Percentiles rank a stretch among this genome's conserved stretches.
Conservation (phyloP, 2,113 vertebrate genomes). For the Gambusia affinis region DNA sequence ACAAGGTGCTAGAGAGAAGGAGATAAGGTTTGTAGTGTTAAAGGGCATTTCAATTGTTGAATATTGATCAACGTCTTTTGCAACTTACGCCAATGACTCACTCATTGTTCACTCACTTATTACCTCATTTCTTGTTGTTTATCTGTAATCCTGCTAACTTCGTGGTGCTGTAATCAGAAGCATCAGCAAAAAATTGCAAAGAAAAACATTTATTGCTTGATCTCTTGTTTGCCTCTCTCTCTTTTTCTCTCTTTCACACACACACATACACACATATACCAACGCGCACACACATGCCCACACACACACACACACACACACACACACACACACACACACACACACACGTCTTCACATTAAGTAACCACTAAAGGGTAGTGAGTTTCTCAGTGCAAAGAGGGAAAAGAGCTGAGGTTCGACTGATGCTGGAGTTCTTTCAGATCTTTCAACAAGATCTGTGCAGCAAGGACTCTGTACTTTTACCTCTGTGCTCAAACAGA, state of each 20-base stretch:
- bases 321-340: constrained; percentile 5
- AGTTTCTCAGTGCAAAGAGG: constrained; percentile 20
- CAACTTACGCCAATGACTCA: constrained; percentile 12
- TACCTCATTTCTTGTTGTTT: no score
- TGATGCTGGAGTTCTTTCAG: constrained; percentile 35
- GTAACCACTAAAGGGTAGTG: constrained; percentile 44
- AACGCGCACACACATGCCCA: background rate
- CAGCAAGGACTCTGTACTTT: constrained; percentile 31
- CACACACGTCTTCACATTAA: constrained; percentile 7
- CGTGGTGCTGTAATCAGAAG: background rate
- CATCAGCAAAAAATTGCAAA: background rate
- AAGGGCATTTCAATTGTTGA: constrained; percentile 17
- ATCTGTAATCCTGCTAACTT: background rate
- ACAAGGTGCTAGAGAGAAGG: background rate
- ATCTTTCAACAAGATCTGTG: constrained; percentile 19
- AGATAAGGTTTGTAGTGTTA: background rate
- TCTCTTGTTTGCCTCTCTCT: background rate
- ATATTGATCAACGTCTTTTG: constrained; percentile 30
- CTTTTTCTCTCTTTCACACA: background rate
- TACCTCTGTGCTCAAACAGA: constrained; percentile 26
- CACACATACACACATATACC: background rate
- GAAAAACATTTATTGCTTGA: background rate
- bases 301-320: background rate
- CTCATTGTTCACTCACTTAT: background rate
- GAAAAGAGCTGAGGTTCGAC: constrained; percentile 4